phyloP scores from a whole-genome alignment of 1,140 invertebrate species.

The Steinernema feltiae region DNA sequence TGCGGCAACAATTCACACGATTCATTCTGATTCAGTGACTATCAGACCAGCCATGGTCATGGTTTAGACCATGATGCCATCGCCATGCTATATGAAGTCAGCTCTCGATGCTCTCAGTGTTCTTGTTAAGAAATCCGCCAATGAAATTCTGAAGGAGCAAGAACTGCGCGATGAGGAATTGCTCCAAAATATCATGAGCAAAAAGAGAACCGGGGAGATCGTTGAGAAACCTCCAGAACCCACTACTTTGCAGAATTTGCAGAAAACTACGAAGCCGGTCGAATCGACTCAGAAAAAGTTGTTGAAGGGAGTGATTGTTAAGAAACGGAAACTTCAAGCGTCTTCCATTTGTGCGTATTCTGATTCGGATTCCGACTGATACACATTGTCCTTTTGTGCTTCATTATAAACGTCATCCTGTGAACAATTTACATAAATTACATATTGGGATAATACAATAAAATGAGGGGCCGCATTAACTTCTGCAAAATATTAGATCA shows the following conservation, averaged over 20 bases:
- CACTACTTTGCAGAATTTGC: not conserved
- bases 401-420: no score
- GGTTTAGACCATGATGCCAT: no score
- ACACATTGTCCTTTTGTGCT: not conserved
- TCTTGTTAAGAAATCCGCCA: slow-evolving; percentile 31
- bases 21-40: no score
- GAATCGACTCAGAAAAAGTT: not conserved
- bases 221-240: slow-evolving; percentile 26
- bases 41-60: no score
- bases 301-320: slow-evolving; percentile 3
- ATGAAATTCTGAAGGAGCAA: slow-evolving; percentile 36
- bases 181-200: slow-evolving; percentile 20
- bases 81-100: no score
- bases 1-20: no score
- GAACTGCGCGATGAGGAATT: slow-evolving; percentile 51
- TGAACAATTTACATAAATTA: no score
- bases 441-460: no score
- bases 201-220: slow-evolving; percentile 16
- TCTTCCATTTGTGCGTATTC: no score
- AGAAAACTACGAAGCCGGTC: not conserved
- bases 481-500: no score
- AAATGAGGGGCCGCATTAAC: no score
- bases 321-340: not conserved
- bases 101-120: slow-evolving; percentile 40
- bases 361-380: no score